Conservation (phyloP, 2,113 vertebrate species). For the Tenrec ecaudatus region DNA sequence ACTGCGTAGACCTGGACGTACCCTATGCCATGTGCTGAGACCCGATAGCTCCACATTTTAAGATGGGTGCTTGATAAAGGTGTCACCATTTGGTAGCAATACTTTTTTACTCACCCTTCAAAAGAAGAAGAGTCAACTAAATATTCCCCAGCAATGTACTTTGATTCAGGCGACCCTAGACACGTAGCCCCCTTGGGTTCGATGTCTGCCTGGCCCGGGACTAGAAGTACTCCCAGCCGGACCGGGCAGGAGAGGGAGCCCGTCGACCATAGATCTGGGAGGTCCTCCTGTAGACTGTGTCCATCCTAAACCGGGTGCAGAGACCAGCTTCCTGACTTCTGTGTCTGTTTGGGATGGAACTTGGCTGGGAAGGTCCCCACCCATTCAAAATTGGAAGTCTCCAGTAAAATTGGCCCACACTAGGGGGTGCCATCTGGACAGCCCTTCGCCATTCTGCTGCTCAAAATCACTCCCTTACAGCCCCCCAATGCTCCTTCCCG, state of each 20-base stretch:
- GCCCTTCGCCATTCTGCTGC: neutral
- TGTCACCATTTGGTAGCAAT: too few relatives aligned
- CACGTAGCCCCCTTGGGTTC: rapidly evolving
- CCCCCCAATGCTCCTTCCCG: neutral
- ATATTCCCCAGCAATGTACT: neutral
- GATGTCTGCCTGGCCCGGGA: neutral
- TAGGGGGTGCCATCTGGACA: neutral
- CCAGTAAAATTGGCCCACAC: too few relatives aligned
- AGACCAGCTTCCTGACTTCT: neutral
- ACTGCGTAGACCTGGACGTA: too few relatives aligned
- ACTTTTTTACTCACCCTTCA: rapidly evolving
- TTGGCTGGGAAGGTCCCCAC: too few relatives aligned
- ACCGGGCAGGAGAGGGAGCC: rapidly evolving
- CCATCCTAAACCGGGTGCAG: neutral
- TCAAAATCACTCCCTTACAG: too few relatives aligned
- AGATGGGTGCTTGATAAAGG: too few relatives aligned
- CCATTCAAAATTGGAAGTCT: neutral
- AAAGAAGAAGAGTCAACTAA: neutral
- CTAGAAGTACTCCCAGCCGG: rapidly evolving
- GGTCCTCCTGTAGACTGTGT: too few relatives aligned
- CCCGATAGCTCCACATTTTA: too few relatives aligned
- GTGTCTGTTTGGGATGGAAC: neutral
- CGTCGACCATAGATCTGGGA: neutral
- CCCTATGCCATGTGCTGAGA: too few relatives aligned
- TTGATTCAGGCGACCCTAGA: too few relatives aligned